These are phyloP conservation scores for Eueides isabella DNA, from an alignment of 1,140 invertebrate species.

Conservation along the genomic window DNA sequence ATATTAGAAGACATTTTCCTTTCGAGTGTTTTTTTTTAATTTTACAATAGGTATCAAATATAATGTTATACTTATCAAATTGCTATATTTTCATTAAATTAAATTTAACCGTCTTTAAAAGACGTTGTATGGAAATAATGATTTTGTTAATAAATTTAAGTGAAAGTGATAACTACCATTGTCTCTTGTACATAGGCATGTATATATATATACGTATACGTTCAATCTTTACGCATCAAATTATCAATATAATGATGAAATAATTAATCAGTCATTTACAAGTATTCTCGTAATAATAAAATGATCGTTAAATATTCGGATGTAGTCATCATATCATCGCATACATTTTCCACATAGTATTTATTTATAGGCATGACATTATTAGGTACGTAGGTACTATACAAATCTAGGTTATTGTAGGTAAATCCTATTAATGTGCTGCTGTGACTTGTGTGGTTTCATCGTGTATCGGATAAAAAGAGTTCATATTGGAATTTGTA, in stretches of 20 bases:
- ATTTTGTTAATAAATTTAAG: no score
- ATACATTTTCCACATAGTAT: background rate
- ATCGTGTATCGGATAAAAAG: conserved; percentile 22
- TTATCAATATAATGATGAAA: no score
- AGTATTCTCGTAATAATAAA: background rate
- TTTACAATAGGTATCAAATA: no score
- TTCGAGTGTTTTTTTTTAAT: no score
- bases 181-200: no score
- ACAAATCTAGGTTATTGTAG: conserved; percentile 24
- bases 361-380: conserved; percentile 26
- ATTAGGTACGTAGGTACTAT: conserved; percentile 3
- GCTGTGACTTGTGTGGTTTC: conserved; percentile 15
- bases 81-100: background rate
- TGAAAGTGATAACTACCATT: no score
- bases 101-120: no score
- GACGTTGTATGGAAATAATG: no score
- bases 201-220: no score
- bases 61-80: no score
- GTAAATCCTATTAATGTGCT: conserved; percentile 26
- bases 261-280: background rate
- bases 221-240: no score
- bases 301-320: background rate
- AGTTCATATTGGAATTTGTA: conserved; percentile 1
- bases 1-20: background rate
- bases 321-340: background rate